Evolutionary conservation across 2,797 vertebrate genomes (phyloP), one percentile per base, ranked within the genome.

Genomic region (Danionella dracula): DNA sequence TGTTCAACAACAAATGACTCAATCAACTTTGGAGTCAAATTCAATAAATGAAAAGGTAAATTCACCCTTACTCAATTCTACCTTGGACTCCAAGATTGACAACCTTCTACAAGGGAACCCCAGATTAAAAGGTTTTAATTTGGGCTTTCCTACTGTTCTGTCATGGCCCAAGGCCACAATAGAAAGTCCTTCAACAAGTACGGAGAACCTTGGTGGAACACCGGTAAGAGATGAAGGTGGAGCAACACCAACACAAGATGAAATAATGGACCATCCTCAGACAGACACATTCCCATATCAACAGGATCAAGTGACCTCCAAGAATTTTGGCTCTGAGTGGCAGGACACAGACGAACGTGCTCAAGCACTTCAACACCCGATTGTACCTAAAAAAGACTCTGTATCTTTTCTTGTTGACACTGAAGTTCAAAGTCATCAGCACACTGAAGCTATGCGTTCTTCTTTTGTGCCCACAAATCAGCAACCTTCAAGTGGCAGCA

Each of bases 161-260:
- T 75, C 91, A 2, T 61, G 15, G 15, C 9, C 10, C 0, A 78
- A 71, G 40, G 74, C 23, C 2, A 70, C 70, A 16, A 50, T 70
- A 11, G 75, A 84, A 42, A 89, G 85, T 61, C 88, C 87, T 0
- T 79, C 42, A 4, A 50, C 77, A 20, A 88, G 85, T 5, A 51
- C 90, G n/a, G 96, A 99, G 74, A 93, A 90, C 5, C 90, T 89
- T 50, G 95, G 88, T 0, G 95, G 95, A 4, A 99, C 97, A 0
- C 97, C 97, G 0, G 95, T 99, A 44, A 88, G 96, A 0, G 97
- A 98, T 0, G 96, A 99, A 58, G 90, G 93, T 0, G 95, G 95
- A 5, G 93, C 94, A 53, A 99, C 97, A 0, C 96, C 97, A 1
- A 99, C 97, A 20, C 96, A 98, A 76, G 97, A 99, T 1, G 97